Evolutionary conservation across 2,113 vertebrate genomes (phyloP), one percentile per base, ranked within the genome.

Genomic region (Irena cyanogastra): DNA sequence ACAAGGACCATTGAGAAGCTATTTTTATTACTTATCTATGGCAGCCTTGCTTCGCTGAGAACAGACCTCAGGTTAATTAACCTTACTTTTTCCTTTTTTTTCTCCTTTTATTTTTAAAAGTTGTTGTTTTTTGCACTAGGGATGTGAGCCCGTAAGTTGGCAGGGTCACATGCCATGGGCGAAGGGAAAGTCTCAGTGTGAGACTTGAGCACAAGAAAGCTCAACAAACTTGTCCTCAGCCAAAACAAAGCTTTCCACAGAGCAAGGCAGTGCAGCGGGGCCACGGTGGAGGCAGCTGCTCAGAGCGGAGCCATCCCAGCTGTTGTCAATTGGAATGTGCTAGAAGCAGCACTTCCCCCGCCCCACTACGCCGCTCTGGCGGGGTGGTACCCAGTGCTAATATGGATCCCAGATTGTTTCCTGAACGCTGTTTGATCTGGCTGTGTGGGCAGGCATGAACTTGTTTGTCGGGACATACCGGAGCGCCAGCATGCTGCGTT

Each of bases 1-100:
- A 95, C 95, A 97, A 94, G 94, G 83, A 91, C 90, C 83, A 93
- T 92, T 97, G 94, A 97, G 82, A 78, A 89, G 75, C 91, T 94
- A 93, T 91, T 95, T 94, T 97, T 97, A 94, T 96, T 96, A 90
- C 94, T 95, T 95, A 93, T 61, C 94, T 78, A 59, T 78, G 91
- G 83, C 90, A 96, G 88, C 44, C 80, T 56, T 86, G 76, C 90
- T 94, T 95, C 94, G 53, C 93, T 97, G 95, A 92, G 93, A 94
- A 76, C 84, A 94, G 87, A 92, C 74, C 83, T 92, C 54, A 88
- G 83, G 93, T 96, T 96, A 96, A 97, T 97, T 95, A 97, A 94
- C 71, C 84, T 95, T 92, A 59, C 6, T 63, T 94, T 81, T 69
- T 50, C 8, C 1, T 30, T 71, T 8, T 47, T 50, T 28, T 24